Percentiles rank a stretch among this genome's conserved stretches.
Evolutionary conservation across 2,797 vertebrate species (phyloP).

Genomic region (Phataginus tetradactyla): DNA sequence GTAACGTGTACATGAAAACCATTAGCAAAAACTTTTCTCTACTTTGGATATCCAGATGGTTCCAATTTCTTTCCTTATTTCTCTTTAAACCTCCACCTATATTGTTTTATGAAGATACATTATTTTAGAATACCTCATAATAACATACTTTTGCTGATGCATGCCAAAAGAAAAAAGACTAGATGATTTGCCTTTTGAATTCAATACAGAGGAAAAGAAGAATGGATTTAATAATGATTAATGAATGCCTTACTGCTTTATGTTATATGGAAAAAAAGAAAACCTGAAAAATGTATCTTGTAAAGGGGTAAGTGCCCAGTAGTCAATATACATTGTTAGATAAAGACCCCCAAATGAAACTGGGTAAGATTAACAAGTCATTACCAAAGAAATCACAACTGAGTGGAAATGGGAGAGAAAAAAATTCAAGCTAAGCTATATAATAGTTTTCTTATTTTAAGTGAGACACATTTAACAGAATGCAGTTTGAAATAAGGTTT

Average conservation of each 20-base stretch:
- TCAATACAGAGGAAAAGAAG: conserved; percentile 85
- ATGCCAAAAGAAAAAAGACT: conserved; percentile 80
- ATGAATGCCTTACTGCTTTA: conserved; percentile 86
- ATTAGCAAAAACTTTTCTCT: conserved; percentile 87
- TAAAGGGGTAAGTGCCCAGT: conserved; percentile 83
- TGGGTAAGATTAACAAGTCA: conserved; percentile 40
- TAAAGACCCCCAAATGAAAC: conserved; percentile 29
- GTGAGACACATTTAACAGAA: conserved; percentile 16
- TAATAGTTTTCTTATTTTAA: conserved; percentile 65
- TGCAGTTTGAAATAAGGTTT: conserved; percentile 37
- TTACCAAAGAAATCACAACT: conserved; percentile 22
- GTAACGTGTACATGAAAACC: conserved; percentile 82
- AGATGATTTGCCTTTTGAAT: conserved; percentile 88
- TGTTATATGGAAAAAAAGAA: conserved; percentile 81
- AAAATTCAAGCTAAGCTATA: neutral
- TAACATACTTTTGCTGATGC: conserved; percentile 87
- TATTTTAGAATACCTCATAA: conserved; percentile 89
- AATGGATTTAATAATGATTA: conserved; percentile 88
- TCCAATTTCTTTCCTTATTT: conserved; percentile 87
- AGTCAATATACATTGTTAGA: conserved; percentile 84
- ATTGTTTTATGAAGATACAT: conserved; percentile 89
- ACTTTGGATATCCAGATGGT: conserved; percentile 88
- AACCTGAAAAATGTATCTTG: conserved; percentile 76
- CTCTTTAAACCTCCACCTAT: conserved; percentile 88
- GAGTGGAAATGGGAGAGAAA: neutral